These are phyloP conservation scores for Microctenopoma stevenorrisi DNA, from an alignment of 2,797 vertebrate species.

Conservation along the genomic window DNA sequence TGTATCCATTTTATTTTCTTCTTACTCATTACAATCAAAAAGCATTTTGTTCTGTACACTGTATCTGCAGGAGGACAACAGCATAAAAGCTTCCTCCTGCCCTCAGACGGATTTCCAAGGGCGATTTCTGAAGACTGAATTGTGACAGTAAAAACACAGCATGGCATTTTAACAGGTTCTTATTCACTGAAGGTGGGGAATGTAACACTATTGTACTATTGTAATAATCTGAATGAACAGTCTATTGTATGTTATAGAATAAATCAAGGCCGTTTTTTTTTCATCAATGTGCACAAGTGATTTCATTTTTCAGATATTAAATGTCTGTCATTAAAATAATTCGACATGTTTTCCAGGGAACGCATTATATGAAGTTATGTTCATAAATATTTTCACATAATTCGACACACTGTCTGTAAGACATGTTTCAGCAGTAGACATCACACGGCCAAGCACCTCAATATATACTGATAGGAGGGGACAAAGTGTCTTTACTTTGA, in stretches of 20 bases:
- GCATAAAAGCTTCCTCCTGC: background rate
- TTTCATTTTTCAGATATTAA: background rate
- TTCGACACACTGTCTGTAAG: background rate
- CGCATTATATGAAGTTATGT: background rate
- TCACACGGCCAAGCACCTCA: slow-evolving; percentile 11
- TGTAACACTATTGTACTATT: background rate
- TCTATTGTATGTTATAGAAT: background rate
- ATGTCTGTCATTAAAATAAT: background rate
- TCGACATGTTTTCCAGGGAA: background rate
- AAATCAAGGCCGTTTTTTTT: background rate
- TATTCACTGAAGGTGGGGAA: background rate
- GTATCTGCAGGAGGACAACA: slow-evolving; percentile 9
- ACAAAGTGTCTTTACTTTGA: slow-evolving; percentile 12
- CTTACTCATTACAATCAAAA: slow-evolving; percentile 40
- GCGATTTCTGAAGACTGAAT: background rate
- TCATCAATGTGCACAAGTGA: background rate
- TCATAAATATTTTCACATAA: background rate
- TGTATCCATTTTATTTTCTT: slow-evolving; percentile 57
- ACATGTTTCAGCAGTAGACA: background rate
- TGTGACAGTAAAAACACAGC: background rate
- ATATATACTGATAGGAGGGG: slow-evolving; percentile 5
- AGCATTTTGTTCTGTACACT: slow-evolving; percentile 18
- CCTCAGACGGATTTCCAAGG: too few species aligned
- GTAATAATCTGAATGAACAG: background rate
- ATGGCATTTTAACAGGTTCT: background rate